These are phyloP conservation scores for Perizoma flavofasciatum DNA, from an alignment of 2,888 invertebrate genomes.

Conservation along the genomic window DNA sequence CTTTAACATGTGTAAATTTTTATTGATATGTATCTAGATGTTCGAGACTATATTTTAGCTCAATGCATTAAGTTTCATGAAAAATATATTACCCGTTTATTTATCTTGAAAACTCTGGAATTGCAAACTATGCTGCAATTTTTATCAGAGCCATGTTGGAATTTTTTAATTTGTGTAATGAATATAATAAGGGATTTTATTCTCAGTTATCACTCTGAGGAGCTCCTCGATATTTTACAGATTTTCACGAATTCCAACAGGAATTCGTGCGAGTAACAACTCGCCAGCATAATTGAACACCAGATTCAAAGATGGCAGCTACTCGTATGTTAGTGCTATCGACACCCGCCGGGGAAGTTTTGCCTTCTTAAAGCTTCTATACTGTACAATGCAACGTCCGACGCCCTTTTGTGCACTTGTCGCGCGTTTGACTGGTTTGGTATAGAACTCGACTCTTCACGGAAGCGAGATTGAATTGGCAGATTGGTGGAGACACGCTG, in stretches of 20 bases:
- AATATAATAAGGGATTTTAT: conserved; percentile 27
- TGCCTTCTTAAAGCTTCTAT: conserved; percentile 53
- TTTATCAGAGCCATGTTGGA: too few relatives aligned
- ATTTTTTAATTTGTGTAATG: conserved; percentile 17
- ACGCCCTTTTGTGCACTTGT: conserved; percentile 69
- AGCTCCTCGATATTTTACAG: conserved; percentile 49
- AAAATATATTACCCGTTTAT: conserved; percentile 19
- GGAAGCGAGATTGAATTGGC: conserved; percentile 65
- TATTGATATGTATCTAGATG: conserved; percentile 45
- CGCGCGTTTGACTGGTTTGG: conserved; percentile 68
- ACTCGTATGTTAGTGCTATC: conserved; percentile 51
- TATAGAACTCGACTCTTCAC: conserved; percentile 62
- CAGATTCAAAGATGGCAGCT: conserved; percentile 54
- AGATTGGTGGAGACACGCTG: conserved; percentile 66
- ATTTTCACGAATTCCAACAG: conserved; percentile 53
- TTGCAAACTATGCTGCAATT: conserved; percentile 20
- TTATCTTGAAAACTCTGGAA: conserved; percentile 17
- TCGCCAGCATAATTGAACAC: conserved; percentile 62
- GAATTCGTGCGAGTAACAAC: too few relatives aligned
- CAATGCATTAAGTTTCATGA: conserved; percentile 31
- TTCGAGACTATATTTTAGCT: conserved; percentile 35
- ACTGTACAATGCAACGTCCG: conserved; percentile 64
- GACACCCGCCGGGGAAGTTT: conserved; percentile 50
- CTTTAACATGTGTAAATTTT: conserved; percentile 47
- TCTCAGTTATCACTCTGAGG: conserved; percentile 32